Evolutionary conservation across 2,113 vertebrate genomes (phyloP), one percentile per base, ranked within the genome.

Genomic region (Apistogramma diplotaenia): DNA sequence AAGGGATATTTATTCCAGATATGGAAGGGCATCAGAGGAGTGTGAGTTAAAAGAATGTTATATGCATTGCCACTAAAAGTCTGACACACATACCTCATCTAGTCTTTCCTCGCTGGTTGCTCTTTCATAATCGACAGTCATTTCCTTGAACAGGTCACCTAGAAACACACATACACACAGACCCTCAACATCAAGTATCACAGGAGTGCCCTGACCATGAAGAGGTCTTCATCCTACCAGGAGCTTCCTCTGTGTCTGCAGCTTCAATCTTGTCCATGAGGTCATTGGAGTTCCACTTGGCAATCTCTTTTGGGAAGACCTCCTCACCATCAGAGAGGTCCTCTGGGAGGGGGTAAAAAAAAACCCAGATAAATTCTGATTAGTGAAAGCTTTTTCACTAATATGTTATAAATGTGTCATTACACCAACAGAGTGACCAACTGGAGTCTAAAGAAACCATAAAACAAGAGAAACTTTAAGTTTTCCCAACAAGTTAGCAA

Each of bases 271-370:
- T 97, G 94, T 99, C 97, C 94, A 99, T 98, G 88, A 99, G 94
- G 78, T 99, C 98, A 0, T 97, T 98, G 82, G 98, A 99, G 89
- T 94, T 98, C 98, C 98, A 99, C 84, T 98, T 99, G 81, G 96
- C 90, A 83, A 99, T 98, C 92, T 97, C 97, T 91, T 98, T 96
- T 9, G 97, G 96, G 89, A 97, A 95, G 75, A 94, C 93, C 55
- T 98, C 97, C 91, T 99, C 97, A 0, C 93, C 90, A 77, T 98
- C 97, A 1, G 97, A 97, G 76, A 97, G 88, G 92, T 97, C 97
- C 95, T 99, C 98, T 99, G 95, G 35, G 84, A 46, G 62, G 31
- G 21, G 9, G 21, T 79, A 9, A 78, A 23, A 31, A 31, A 31
- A 31, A 31, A 31, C 1, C 8, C 43, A 55, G 33, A 78, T 1